phyloP scores from a whole-genome alignment of 2,888 invertebrate species.

The Lepidonotus clava region DNA sequence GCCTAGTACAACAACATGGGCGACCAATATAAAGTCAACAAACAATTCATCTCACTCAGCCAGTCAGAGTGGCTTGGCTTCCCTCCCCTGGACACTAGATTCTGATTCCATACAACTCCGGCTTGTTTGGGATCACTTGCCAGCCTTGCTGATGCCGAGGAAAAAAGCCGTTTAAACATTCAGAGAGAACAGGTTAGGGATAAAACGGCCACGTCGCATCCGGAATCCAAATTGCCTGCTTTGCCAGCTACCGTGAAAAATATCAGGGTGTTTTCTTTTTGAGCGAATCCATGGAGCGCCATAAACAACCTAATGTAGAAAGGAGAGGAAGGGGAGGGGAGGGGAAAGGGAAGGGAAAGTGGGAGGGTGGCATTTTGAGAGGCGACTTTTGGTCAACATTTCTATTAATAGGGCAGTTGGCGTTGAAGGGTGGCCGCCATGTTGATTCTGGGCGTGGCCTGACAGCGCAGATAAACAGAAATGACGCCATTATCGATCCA shows the following conservation, averaged over 20 bases:
- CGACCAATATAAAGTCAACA: not conserved
- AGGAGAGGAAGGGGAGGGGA: not conserved
- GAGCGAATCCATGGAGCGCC: not conserved
- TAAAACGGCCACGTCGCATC: not conserved
- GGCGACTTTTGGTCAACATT: constrained; percentile 12
- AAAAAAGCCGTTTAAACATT: not conserved
- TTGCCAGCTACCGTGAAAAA: not conserved
- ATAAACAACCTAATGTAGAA: not conserved
- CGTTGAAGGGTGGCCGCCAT: not conserved
- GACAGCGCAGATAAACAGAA: constrained; percentile 26
- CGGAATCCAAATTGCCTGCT: constrained; percentile 9
- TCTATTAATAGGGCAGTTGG: constrained; percentile 1
- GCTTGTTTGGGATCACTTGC: not conserved
- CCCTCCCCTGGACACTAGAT: not conserved
- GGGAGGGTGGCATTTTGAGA: not conserved
- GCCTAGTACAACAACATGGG: too few species aligned
- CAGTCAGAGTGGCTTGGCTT: not conserved
- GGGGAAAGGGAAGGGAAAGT: not conserved
- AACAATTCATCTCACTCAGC: not conserved
- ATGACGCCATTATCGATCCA: constrained; percentile 4
- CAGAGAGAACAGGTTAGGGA: not conserved
- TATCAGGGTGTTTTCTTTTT: not conserved
- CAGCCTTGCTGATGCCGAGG: not conserved
- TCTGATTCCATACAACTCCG: not conserved
- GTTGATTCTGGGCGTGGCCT: constrained; percentile 34